Evolutionary conservation across 2,113 vertebrate species (phyloP).

Genomic region (Oreocharis arfaki): DNA sequence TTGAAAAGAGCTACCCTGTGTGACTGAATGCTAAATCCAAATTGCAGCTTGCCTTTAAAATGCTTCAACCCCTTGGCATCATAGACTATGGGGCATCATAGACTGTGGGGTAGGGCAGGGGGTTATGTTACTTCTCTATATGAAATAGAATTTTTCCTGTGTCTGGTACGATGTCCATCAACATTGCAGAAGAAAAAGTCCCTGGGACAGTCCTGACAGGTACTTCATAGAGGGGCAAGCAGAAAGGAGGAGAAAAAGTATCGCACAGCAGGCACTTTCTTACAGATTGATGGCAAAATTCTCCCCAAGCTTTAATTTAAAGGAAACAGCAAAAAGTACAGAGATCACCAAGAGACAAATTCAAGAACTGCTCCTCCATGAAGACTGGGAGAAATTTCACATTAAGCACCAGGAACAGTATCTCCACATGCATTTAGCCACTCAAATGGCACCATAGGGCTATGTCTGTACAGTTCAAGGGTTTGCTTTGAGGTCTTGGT

Average conservation of each 20-base stretch:
- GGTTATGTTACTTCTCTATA: neutral
- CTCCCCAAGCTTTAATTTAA: neutral
- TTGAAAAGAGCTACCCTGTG: neutral
- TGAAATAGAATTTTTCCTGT: neutral
- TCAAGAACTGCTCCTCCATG: neutral
- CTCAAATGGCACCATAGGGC: accelerated
- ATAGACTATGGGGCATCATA: neutral
- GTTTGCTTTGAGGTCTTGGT: neutral
- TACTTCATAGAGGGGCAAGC: neutral
- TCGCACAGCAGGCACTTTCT: accelerated
- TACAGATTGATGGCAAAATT: neutral
- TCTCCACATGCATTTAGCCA: neutral
- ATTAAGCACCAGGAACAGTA: neutral
- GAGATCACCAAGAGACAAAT: neutral
- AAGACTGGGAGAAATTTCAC: neutral
- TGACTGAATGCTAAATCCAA: neutral
- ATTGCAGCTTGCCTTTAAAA: neutral
- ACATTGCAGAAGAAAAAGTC: neutral
- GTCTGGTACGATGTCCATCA: neutral
- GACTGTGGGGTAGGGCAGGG: no score
- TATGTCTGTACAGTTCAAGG: neutral
- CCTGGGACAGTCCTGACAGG: neutral
- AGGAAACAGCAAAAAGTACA: neutral
- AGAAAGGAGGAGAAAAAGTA: neutral
- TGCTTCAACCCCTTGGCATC: neutral